Percentiles rank a stretch among this genome's conserved stretches.
phyloP scores from a whole-genome alignment of 1,140 invertebrate genomes.

The Drosophila auraria region DNA sequence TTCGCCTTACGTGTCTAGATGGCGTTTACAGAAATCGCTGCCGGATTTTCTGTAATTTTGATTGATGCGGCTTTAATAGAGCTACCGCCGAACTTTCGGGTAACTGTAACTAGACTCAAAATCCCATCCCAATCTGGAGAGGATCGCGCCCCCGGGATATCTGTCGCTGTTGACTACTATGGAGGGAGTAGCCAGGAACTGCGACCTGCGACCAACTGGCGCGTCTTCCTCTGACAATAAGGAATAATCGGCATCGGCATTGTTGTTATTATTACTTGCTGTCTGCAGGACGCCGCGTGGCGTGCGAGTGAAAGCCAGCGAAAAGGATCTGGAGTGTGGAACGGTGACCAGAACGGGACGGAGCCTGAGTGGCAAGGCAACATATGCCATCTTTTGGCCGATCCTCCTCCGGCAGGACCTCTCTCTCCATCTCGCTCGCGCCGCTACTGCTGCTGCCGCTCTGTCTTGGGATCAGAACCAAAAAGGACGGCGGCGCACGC shows the following conservation, averaged over 20 bases:
- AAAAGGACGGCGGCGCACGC: constrained; percentile 80
- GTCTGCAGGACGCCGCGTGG: constrained; percentile 63
- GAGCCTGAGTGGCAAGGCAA: constrained; percentile 57
- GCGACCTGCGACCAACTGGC: constrained; percentile 63
- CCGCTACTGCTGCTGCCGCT: constrained; percentile 1
- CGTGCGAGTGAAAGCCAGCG: constrained; percentile 78
- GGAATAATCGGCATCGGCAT: constrained; percentile 56
- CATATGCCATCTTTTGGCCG: constrained; percentile 72
- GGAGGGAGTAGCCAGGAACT: constrained; percentile 29
- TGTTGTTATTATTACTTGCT: constrained; percentile 62
- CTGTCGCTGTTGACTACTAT: constrained; percentile 19
- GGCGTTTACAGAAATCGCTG: constrained; percentile 34
- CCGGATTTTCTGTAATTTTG: constrained; percentile 68
- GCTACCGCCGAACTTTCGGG: constrained; percentile 48
- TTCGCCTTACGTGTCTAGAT: constrained; percentile 35
- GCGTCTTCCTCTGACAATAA: constrained; percentile 63
- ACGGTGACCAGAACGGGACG: constrained; percentile 21
- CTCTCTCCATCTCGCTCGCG: constrained; percentile 12
- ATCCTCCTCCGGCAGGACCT: constrained; percentile 32
- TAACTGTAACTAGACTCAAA: constrained; percentile 36
- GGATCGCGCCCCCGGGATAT: constrained; percentile 17
- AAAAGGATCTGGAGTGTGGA: constrained; percentile 50
- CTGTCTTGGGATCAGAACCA: constrained; percentile 47
- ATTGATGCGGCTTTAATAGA: constrained; percentile 69
- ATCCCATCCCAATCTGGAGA: constrained; percentile 2